Percentiles rank a stretch among this genome's conserved stretches.
Conservation (phyloP, 2,888 invertebrate species). For the Dinocampus coccinellae region DNA sequence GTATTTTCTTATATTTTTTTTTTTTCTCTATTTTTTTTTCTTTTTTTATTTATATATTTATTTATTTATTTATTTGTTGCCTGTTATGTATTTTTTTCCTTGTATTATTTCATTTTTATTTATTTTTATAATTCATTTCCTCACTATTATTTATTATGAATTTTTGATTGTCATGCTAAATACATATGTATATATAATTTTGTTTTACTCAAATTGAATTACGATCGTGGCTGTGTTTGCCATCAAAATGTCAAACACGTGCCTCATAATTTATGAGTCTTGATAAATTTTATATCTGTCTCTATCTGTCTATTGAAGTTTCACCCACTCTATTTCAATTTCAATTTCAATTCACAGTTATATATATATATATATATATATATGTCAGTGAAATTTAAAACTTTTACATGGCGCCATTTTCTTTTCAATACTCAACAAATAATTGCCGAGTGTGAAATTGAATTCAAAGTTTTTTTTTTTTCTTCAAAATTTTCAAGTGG, state of each 20-base stretch:
- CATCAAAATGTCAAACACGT: slow-evolving; percentile 37
- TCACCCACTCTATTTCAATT: slow-evolving; percentile 3
- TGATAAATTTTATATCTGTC: slow-evolving; percentile 1
- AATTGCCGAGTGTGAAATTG: not conserved
- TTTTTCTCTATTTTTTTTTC: no score
- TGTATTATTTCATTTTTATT: not conserved
- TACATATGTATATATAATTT: slow-evolving; percentile 7
- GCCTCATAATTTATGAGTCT: slow-evolving; percentile 30
- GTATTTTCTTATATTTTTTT: slow-evolving; percentile 17
- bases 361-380: no score
- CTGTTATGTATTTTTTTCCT: not conserved
- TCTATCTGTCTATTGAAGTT: slow-evolving; percentile 7
- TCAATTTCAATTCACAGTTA: not conserved
- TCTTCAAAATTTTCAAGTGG: not conserved
- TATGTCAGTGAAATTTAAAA: not conserved
- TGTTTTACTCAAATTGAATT: not conserved
- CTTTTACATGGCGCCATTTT: not conserved
- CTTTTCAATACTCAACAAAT: not conserved
- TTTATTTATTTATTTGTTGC: not conserved
- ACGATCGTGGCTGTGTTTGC: slow-evolving; percentile 13
- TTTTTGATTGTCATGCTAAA: not conserved
- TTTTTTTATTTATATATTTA: no score
- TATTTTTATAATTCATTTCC: not conserved
- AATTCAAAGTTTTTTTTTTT: not conserved
- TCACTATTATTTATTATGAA: slow-evolving; percentile 3